Conservation (phyloP, 2,888 invertebrate genomes). For the Arenicola marina region DNA sequence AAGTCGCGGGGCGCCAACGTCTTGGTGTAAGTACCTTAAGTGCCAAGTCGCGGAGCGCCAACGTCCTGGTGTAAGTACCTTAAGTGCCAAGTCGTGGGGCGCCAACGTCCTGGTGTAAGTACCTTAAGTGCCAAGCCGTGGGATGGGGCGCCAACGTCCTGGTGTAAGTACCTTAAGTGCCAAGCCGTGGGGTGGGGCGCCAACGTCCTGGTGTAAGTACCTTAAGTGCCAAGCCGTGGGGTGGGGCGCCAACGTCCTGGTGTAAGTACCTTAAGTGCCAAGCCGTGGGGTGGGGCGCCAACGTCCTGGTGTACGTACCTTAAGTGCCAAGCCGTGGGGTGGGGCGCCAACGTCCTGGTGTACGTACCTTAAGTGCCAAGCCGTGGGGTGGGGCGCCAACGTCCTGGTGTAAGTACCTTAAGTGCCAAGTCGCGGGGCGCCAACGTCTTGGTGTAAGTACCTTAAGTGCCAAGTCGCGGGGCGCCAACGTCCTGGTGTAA, state of each 20-base stretch:
- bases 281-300: conserved; percentile 94
- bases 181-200: conserved; percentile 97
- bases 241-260: conserved; percentile 88
- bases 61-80: conserved; percentile 79
- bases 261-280: conserved; percentile 78
- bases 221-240: conserved; percentile 89
- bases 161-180: conserved; percentile 71
- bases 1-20: conserved; percentile 91
- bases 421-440: no score
- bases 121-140: conserved; percentile 80
- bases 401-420: conserved; percentile 76
- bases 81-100: no score
- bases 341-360: conserved; percentile 92
- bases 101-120: conserved; percentile 88
- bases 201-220: conserved; percentile 80
- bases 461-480: no score
- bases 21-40: conserved; percentile 74
- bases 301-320: conserved; percentile 79
- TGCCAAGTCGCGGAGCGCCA: conserved; percentile 92
- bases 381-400: conserved; percentile 94
- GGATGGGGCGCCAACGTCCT: conserved; percentile 93
- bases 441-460: conserved; percentile 80
- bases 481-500: conserved; percentile 90
- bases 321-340: conserved; percentile 89
- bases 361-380: conserved; percentile 74